These are phyloP conservation scores for Oxyruncus cristatus DNA, from an alignment of 2,113 vertebrate species.

Conservation along the genomic window DNA sequence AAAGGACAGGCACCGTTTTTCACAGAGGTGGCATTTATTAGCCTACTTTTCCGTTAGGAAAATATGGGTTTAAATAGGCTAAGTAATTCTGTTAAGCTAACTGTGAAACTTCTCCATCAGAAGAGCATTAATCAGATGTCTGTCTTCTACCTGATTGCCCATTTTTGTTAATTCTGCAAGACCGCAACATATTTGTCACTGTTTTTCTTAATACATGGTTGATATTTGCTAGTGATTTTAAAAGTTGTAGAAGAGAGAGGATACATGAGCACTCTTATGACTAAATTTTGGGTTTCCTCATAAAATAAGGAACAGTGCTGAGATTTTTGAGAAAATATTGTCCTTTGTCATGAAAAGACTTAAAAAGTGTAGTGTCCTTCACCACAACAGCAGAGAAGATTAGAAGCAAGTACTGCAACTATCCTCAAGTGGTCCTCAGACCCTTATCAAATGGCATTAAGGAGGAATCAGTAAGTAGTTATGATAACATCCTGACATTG, in stretches of 20 bases:
- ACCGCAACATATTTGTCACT: not conserved
- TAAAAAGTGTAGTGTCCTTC: not conserved
- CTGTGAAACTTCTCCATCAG: not conserved
- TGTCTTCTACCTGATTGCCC: not conserved
- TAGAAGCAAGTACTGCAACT: not conserved
- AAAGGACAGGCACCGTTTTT: not conserved
- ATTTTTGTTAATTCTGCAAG: not conserved
- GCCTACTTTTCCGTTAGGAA: not conserved
- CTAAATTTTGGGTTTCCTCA: not conserved
- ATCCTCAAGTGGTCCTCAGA: not conserved
- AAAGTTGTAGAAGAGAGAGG: not conserved
- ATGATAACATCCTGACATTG: not conserved
- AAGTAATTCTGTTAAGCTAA: not conserved
- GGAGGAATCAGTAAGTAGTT: not conserved
- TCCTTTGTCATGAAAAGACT: not conserved
- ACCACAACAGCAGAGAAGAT: not conserved
- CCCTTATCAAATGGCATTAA: not conserved
- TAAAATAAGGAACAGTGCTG: not conserved
- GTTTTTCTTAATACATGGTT: not conserved
- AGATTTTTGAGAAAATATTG: not conserved
- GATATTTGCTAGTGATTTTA: not conserved
- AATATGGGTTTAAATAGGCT: not conserved
- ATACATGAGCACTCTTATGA: not conserved
- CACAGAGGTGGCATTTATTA: not conserved
- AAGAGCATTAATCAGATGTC: not conserved